phyloP scores from a whole-genome alignment of 2,888 invertebrate genomes.

The Trichogramma dendrolimi region DNA sequence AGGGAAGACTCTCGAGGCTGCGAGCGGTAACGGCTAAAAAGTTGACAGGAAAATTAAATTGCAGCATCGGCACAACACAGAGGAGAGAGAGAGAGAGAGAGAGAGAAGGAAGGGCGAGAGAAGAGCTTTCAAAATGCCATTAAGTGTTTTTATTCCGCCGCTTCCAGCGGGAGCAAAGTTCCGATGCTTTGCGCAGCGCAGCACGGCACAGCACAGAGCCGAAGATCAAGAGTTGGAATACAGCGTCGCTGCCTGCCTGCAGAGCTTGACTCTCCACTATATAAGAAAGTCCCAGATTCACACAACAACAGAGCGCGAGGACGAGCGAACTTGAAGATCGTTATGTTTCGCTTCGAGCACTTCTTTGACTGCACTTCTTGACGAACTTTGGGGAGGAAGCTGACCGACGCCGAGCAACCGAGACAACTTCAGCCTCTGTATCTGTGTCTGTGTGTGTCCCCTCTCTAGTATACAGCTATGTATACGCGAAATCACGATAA shows the following conservation, averaged over 20 bases:
- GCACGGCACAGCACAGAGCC: no score
- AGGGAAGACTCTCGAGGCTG: no score
- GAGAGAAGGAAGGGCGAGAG: neutral
- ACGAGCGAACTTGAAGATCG: neutral
- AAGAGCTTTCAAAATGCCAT: conserved; percentile 1
- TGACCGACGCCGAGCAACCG: neutral
- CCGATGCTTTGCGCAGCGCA: neutral
- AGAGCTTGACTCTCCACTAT: no score
- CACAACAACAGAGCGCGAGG: neutral
- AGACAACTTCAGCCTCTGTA: no score
- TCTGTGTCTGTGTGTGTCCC: no score
- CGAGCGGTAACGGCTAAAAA: no score
- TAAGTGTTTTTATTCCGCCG: conserved; percentile 19
- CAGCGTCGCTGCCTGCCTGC: neutral
- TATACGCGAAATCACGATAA: neutral
- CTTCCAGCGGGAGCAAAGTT: conserved; percentile 7
- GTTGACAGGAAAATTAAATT: no score
- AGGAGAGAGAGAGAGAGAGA: conserved; percentile 3
- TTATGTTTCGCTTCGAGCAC: neutral
- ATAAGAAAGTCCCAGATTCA: conserved; percentile 4
- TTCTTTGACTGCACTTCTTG: neutral
- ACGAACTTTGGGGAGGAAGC: conserved; percentile 3
- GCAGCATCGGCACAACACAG: neutral
- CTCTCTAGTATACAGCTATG: no score
- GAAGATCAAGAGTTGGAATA: conserved; percentile 5